Base-by-base conservation (phyloP, 1,140 invertebrate species). In the Drosophila burlai region DNA sequence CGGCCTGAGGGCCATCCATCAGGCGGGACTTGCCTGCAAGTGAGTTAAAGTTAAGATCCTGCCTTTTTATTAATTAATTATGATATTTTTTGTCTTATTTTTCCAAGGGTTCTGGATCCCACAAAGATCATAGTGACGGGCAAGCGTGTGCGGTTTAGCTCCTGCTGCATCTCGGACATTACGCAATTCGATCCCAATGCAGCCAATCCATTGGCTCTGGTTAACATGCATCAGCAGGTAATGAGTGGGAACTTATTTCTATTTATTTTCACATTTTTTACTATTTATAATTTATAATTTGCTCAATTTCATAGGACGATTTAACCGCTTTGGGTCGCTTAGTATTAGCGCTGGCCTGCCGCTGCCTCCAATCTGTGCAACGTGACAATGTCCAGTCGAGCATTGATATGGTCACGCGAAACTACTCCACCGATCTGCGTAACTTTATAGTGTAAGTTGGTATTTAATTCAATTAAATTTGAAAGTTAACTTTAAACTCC, bases 381-480 rank as follows among this genome's bases (percentile, higher is more conserved):
- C 94, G 96, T 76, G 96, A 97, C 76, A 97, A 97, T 92, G 94
- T 99, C 74, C 95, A 96, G 86, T 96, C 96, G 1, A 98, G 97
- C 24, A 94, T 99, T 87, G 97, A 99, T 66, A 95, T 99, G 58
- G 96, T 99, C 54, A 94, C 97, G 47, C 95, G 97, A 80, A 96
- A 97, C 79, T 99, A 99, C 93, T 97, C 98, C 31, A 94, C 96
- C 21, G 98, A 99, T 95, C 95, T 99, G 80, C 96, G 98, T 91
- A 99, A 99, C 94, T 95, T 99, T 49, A 97, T 99, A 82, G 94
- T 98, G 97, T 98, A 95, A 93, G 96, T 4, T 13, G 0, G 2
- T 3, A 4, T 11, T 36, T 24, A 5, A 21, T 8, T 21, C 2
- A 10, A 1, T 9, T 26, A 0, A 26, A 26, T 21, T 21, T 21